Percentiles rank a stretch among this genome's conserved stretches.
Evolutionary conservation across 2,888 invertebrate genomes (phyloP).

Genomic region (Rhagonycha fulva): DNA sequence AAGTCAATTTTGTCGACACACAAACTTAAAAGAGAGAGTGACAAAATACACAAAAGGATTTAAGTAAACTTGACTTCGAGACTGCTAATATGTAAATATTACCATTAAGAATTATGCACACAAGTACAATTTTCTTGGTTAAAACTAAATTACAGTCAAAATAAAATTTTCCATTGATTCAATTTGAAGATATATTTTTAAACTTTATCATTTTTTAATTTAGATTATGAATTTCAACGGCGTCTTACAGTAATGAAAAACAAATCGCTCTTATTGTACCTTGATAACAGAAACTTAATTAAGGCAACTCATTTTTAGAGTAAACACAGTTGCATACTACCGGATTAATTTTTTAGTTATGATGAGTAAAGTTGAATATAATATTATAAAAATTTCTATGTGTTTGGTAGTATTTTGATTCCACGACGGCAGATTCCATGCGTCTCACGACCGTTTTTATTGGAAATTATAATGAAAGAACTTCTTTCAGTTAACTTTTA

Average conservation of each 20-base stretch:
- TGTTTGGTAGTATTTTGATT: too few species aligned
- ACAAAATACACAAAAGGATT: constrained; percentile 27
- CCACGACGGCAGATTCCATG: too few species aligned
- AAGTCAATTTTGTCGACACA: not conserved
- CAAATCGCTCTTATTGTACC: not conserved
- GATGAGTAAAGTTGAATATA: too few species aligned
- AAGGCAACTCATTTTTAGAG: not conserved
- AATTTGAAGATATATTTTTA: not conserved
- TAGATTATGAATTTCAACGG: not conserved
- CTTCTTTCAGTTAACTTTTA: too few species aligned
- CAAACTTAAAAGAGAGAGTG: constrained; percentile 10
- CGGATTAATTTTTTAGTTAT: not conserved
- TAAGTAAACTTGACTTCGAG: constrained; percentile 24
- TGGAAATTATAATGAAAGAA: too few species aligned
- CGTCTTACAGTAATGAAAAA: not conserved
- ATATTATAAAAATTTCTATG: too few species aligned
- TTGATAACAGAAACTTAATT: not conserved
- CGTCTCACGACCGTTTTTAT: too few species aligned
- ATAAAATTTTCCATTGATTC: not conserved
- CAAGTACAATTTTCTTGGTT: constrained; percentile 21
- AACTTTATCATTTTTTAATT: not conserved
- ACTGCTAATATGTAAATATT: constrained; percentile 29
- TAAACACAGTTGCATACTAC: not conserved
- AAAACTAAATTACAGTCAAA: constrained; percentile 12
- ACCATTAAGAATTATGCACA: constrained; percentile 26